Conservation (phyloP, 2,113 vertebrate genomes). For the Felis catus region F.catus_Fca126_mat1.0 CM031418.1:79959001-79959500, state of each 20-base stretch:
- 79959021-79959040: not conserved
- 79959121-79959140: not conserved
- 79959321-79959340: not conserved
- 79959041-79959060: not conserved
- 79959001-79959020: constrained; percentile 40
- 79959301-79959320: not conserved
- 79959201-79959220: not conserved
- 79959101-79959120: not conserved
- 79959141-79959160: not conserved
- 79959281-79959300: not conserved
- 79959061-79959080: constrained; percentile 29
- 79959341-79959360: not conserved
- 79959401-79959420: not conserved
- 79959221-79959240: not conserved
- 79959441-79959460: not conserved
- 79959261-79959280: not conserved
- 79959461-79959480: not conserved
- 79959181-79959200: constrained; percentile 12
- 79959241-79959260: not conserved
- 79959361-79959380: not conserved
- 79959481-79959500: not conserved
- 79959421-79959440: not conserved
- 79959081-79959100: not conserved
- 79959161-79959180: not conserved
- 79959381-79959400: not conserved